A percentile compares a stretch with the other conserved stretches of the same genome.
Conservation (phyloP, 2,888 invertebrate species). For the Orchesella flavescens region DNA sequence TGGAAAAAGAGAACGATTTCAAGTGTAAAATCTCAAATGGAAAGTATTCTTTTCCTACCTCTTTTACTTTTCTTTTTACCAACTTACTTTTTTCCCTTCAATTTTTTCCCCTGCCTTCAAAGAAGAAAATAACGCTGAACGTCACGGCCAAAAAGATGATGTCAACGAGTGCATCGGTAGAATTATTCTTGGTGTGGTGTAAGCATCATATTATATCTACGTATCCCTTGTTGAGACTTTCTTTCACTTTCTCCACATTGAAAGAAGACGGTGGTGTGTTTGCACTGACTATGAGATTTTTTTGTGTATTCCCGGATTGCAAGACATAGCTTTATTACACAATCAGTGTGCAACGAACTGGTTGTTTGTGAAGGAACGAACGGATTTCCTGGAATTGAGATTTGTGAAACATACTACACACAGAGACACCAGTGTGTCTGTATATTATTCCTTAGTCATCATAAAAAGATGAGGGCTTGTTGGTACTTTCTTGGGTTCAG, state of each 20-base stretch:
- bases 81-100: conserved; percentile 18
- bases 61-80: conserved; percentile 9
- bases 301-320: conserved; percentile 40
- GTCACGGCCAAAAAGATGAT: conserved; percentile 18
- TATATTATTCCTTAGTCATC: conserved; percentile 28
- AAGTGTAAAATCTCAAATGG: conserved; percentile 41
- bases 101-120: not conserved
- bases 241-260: not conserved
- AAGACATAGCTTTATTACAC: conserved; percentile 54
- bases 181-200: conserved; percentile 14
- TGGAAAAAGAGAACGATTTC: conserved; percentile 16
- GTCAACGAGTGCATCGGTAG: conserved; percentile 3
- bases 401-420: conserved; percentile 34
- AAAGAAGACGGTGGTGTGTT: not conserved
- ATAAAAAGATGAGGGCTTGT: conserved; percentile 29
- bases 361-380: conserved; percentile 43
- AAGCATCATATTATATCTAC: not conserved
- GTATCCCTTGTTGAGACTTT: not conserved
- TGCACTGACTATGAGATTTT: not conserved
- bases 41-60: conserved; percentile 19
- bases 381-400: conserved; percentile 58
- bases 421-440: not conserved
- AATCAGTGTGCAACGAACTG: conserved; percentile 62
- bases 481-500: not conserved
- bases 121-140: conserved; percentile 13